These are phyloP conservation scores for Acrocephalus kingi DNA, from an alignment of 2,113 vertebrate genomes.

Conservation along the genomic window DNA sequence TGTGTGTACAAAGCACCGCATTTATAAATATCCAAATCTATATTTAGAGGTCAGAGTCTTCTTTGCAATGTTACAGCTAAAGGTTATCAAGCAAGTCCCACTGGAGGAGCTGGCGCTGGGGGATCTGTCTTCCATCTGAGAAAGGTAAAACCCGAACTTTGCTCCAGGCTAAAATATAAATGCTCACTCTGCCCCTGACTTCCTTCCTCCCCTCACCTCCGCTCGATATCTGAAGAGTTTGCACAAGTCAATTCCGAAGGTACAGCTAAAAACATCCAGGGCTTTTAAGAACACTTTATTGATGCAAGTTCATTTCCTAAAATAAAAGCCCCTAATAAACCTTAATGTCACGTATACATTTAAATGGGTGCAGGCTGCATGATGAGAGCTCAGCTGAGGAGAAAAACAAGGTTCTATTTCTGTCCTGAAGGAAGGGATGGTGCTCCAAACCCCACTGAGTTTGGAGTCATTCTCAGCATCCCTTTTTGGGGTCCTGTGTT, in stretches of 20 bases:
- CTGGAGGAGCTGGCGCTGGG: background rate
- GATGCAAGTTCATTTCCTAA: constrained; percentile 35
- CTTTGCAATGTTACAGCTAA: constrained; percentile 41
- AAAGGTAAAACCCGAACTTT: background rate
- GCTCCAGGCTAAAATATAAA: constrained; percentile 12
- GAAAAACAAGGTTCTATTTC: constrained; percentile 11
- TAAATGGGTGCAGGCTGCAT: background rate
- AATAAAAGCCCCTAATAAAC: constrained; percentile 39
- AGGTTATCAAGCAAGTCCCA: constrained; percentile 50
- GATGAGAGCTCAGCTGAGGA: background rate
- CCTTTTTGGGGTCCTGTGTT: background rate
- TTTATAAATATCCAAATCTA: constrained; percentile 68
- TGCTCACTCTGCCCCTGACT: background rate
- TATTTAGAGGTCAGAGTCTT: constrained; percentile 64
- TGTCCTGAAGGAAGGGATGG: background rate
- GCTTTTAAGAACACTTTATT: constrained; percentile 49
- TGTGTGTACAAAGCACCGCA: constrained; percentile 38
- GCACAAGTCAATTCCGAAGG: constrained; percentile 28
- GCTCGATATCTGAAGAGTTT: background rate
- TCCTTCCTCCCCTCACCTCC: background rate
- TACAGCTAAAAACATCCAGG: constrained; percentile 23
- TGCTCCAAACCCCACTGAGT: background rate
- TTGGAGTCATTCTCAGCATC: background rate
- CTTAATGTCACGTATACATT: constrained; percentile 4
- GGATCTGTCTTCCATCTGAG: background rate